Evolutionary conservation across 2,888 invertebrate species (phyloP).

Genomic region (Panopea generosa): DNA sequence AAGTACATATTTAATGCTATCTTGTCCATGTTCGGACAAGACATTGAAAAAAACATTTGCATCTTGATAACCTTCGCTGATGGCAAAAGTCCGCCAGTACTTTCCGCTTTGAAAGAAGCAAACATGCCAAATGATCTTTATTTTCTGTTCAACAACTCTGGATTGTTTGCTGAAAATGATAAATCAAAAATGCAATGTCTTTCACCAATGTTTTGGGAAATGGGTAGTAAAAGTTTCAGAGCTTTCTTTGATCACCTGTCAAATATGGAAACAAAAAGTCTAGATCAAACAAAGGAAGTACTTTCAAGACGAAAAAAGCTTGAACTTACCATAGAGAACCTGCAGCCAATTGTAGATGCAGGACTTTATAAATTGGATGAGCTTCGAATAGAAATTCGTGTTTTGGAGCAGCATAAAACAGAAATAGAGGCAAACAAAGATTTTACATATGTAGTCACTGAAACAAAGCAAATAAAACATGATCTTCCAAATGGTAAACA

Average conservation of each 20-base stretch:
- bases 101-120: conserved; percentile 53
- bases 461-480: conserved; percentile 33
- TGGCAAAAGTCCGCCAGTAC: conserved; percentile 59
- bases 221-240: conserved; percentile 59
- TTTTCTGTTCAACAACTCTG: conserved; percentile 66
- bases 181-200: conserved; percentile 24
- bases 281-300: conserved; percentile 61
- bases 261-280: conserved; percentile 52
- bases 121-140: conserved; percentile 40
- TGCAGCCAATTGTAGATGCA: conserved; percentile 35
- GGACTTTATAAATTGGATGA: conserved; percentile 38
- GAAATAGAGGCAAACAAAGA: conserved; percentile 46
- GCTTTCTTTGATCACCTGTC: conserved; percentile 52
- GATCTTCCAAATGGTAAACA: conserved; percentile 39
- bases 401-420: conserved; percentile 22
- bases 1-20: conserved; percentile 62
- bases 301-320: conserved; percentile 52
- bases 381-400: conserved; percentile 29
- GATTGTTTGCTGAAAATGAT: conserved; percentile 53
- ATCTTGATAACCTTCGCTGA: conserved; percentile 65
- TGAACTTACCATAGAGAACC: conserved; percentile 50
- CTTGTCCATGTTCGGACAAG: conserved; percentile 60
- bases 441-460: conserved; percentile 42
- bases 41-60: conserved; percentile 60
- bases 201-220: conserved; percentile 61